These are phyloP conservation scores for Melozone crissalis DNA, from an alignment of 2,113 vertebrate species.

Conservation along the genomic window DNA sequence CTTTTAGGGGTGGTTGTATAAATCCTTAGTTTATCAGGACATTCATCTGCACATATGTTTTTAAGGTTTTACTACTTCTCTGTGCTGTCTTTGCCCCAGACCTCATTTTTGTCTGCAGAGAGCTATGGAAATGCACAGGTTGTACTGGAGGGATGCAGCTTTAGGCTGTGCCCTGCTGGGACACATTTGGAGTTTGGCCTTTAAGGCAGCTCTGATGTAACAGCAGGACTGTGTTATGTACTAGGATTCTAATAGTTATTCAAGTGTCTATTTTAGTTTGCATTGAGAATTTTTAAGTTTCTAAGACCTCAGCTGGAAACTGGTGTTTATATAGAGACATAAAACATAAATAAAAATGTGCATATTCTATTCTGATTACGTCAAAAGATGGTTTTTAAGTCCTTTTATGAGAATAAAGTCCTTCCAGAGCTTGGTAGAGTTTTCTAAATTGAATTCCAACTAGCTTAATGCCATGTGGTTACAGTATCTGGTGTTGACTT, in stretches of 20 bases:
- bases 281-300: neutral
- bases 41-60: neutral
- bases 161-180: neutral
- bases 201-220: neutral
- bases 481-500: neutral
- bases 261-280: neutral
- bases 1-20: neutral
- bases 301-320: neutral
- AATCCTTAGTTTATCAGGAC: neutral
- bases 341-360: neutral
- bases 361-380: neutral
- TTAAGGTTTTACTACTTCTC: neutral
- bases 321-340: neutral
- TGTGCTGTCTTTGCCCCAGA: neutral
- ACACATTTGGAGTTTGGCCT: neutral
- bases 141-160: neutral
- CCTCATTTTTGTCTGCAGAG: rapidly evolving
- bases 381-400: neutral
- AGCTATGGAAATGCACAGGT: neutral
- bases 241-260: neutral
- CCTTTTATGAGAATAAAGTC: neutral
- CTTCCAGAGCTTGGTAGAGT: neutral
- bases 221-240: neutral
- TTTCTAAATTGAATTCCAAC: neutral
- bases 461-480: neutral